Percentiles rank a stretch among this genome's conserved stretches.
phyloP scores from a whole-genome alignment of 1,140 invertebrate genomes.

The Parasteatoda tepidariorum region DNA sequence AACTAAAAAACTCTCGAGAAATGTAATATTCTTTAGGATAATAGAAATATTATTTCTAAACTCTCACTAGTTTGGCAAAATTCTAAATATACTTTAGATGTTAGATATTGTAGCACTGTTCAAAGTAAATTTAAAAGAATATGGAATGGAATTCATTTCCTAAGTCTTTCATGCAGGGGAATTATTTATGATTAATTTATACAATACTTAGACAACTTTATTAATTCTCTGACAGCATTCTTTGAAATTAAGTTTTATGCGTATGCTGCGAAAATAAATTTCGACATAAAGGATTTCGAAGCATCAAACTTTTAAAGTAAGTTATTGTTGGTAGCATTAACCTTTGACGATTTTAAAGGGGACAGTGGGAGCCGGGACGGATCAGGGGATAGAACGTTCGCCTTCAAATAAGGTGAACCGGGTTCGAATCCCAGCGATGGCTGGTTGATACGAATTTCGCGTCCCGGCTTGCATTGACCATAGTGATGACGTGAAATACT shows the following conservation, averaged over 20 bases:
- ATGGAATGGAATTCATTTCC: neutral
- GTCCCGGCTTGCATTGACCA: too few species aligned
- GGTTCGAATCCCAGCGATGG: too few species aligned
- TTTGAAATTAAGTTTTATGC: slow-evolving; percentile 44
- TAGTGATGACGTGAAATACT: too few species aligned
- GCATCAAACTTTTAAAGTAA: too few species aligned
- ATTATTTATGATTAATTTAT: slow-evolving; percentile 23
- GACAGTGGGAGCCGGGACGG: too few species aligned
- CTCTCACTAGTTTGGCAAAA: neutral
- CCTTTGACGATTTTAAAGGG: too few species aligned
- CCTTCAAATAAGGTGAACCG: too few species aligned
- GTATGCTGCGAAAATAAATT: too few species aligned
- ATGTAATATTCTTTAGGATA: neutral
- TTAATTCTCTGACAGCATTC: neutral
- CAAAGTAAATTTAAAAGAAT: neutral
- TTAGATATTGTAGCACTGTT: neutral
- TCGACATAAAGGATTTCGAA: too few species aligned
- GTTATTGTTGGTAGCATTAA: too few species aligned
- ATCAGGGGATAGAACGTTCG: too few species aligned
- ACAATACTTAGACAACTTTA: slow-evolving; percentile 19
- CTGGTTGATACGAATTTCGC: too few species aligned
- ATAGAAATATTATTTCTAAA: neutral
- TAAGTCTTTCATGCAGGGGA: neutral
- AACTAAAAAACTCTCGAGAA: neutral
- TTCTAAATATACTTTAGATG: neutral